Evolutionary conservation across 1,140 invertebrate species (phyloP), one percentile per base, ranked within the genome.

Genomic region (Galleria mellonella): DNA sequence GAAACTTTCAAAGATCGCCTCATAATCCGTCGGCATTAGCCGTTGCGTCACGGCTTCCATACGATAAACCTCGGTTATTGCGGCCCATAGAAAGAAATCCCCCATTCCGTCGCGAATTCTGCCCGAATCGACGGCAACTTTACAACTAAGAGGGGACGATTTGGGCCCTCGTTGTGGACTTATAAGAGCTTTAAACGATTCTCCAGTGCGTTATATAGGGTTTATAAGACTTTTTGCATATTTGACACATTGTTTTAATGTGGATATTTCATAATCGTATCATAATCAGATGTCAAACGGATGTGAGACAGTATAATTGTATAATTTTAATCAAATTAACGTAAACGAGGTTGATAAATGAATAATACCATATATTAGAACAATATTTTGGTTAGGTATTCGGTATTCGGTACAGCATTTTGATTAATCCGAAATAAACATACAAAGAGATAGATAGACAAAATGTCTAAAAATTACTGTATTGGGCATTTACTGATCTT

Each of bases 151-250:
- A 8, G 12, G 37, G 37, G 44, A 41, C 38, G 23, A 47, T 47
- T 47, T 41, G 31, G 45, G 15, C 37, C 17, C 23, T 12, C 45
- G 32, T 47, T 47, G 38, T 41, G 38, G 45, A 47, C 38, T 47
- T 47, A 47, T 47, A 47, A 41, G 45, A 47, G 39, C 28, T 47
- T 42, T 41, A 35, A 47, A 47, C 43, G 36, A 27, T 33, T 28
- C 29, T 38, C 35, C 12, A 46, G 43, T 46, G 43, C 28, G 43
- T 38, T 46, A 46, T n/a, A n/a, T 39, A 32, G 36, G 35, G 27
- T 39, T 39, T 38, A 35, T 46, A 23, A 13, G 9, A 37, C 35
- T 15, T 15, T 37, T 37, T 37, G 35, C 14, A 37, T 37, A 37
- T 37, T 37, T 23, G 6, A 23, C 17, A 23, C 17, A 23, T 23